These are phyloP conservation scores for Nothocercus nigrocapillus DNA, from an alignment of 2,113 vertebrate species.

Conservation along the genomic window DNA sequence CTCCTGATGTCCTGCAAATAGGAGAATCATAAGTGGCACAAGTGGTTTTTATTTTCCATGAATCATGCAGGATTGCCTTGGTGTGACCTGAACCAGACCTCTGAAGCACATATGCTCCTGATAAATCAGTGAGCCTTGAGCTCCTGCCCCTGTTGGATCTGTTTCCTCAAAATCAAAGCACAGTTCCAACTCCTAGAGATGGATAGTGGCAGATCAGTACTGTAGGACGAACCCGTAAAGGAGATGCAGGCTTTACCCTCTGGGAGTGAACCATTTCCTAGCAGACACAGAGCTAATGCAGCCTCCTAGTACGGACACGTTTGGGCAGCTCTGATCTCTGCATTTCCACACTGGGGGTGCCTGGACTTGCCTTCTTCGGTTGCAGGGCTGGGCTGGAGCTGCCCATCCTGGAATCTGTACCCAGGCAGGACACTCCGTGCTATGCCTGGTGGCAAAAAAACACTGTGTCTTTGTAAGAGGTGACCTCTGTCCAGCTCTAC, in stretches of 20 bases:
- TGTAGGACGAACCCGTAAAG: not conserved
- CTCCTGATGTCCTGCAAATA: conserved; percentile 79
- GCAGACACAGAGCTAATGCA: not conserved
- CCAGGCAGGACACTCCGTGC: not conserved
- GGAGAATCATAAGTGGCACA: not conserved
- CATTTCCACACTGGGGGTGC: not conserved
- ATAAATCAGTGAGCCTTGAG: not conserved
- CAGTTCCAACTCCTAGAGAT: not conserved
- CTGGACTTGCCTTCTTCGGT: not conserved
- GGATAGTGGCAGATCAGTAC: not conserved
- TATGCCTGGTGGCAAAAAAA: not conserved
- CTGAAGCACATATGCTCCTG: too few relatives aligned
- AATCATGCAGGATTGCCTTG: accelerated
- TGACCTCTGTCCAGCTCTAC: not conserved
- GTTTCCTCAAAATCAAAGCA: not conserved
- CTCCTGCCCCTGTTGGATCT: not conserved
- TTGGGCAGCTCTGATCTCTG: not conserved
- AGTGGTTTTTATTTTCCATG: too few relatives aligned
- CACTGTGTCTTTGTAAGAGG: not conserved
- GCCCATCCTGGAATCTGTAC: not conserved
- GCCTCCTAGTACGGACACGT: not conserved
- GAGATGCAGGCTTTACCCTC: not conserved
- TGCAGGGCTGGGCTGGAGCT: not conserved
- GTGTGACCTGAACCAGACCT: not conserved
- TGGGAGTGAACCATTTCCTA: not conserved